Evolutionary conservation across 2,113 vertebrate species (phyloP).

Genomic region (Elephantulus edwardii): DNA sequence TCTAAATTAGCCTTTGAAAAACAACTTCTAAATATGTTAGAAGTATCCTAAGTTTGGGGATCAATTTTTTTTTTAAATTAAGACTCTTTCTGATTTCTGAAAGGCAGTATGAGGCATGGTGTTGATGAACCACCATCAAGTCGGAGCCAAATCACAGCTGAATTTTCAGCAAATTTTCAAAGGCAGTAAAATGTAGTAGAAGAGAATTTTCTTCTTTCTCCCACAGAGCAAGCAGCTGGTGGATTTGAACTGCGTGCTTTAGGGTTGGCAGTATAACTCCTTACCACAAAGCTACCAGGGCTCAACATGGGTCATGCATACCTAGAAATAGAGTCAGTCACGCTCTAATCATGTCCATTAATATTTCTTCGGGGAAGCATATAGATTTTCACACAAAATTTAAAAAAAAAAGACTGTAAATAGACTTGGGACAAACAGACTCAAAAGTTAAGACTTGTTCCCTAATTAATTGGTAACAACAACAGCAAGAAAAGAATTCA

Average conservation of each 20-base stretch:
- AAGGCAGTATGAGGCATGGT: too few relatives aligned
- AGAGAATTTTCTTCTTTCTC: too few relatives aligned
- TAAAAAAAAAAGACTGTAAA: slow-evolving; percentile 5
- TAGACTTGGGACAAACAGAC: too few relatives aligned
- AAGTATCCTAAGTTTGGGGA: neutral
- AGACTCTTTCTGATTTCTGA: slow-evolving; percentile 26
- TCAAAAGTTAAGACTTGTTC: too few relatives aligned
- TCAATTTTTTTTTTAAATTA: neutral
- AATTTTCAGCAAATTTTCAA: too few relatives aligned
- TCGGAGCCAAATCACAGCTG: too few relatives aligned
- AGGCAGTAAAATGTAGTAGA: too few relatives aligned
- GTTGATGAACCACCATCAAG: too few relatives aligned
- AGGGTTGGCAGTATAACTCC: too few relatives aligned
- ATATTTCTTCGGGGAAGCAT: neutral
- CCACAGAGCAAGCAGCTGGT: too few relatives aligned
- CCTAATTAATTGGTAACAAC: neutral
- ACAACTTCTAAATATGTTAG: neutral
- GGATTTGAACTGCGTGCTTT: too few relatives aligned
- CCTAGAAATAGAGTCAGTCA: neutral
- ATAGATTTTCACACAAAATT: neutral
- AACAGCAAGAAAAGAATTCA: neutral
- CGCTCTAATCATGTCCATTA: neutral
- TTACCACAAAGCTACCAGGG: too few relatives aligned
- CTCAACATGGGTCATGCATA: neutral
- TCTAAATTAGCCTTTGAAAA: slow-evolving; percentile 32